phyloP scores from a whole-genome alignment of 1,140 invertebrate genomes.

The Battus philenor region DNA sequence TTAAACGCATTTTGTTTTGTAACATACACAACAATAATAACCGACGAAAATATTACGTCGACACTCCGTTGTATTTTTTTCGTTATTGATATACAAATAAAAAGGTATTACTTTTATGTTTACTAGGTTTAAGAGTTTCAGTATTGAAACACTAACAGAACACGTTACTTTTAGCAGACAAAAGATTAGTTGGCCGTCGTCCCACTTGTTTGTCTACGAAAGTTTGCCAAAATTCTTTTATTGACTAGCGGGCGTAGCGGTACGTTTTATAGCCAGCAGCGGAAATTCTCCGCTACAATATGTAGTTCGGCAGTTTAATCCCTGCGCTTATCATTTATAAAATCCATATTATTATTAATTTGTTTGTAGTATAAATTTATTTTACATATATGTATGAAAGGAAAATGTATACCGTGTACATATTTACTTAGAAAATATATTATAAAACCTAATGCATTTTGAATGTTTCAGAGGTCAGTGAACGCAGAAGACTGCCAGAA shows the following conservation, averaged over 20 bases:
- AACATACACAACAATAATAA: too few species aligned
- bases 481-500: conserved; percentile 68
- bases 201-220: conserved; percentile 74
- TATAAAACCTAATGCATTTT: conserved; percentile 3
- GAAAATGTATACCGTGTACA: too few species aligned
- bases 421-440: neutral
- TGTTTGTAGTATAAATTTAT: neutral
- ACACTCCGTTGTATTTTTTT: too few species aligned
- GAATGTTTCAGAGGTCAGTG: conserved; percentile 66
- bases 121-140: conserved; percentile 50
- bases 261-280: conserved; percentile 54
- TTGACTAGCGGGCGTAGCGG: conserved; percentile 64
- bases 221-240: conserved; percentile 75
- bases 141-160: conserved; percentile 65
- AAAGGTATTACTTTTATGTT: too few species aligned
- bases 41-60: too few species aligned
- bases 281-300: conserved; percentile 50
- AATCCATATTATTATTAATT: neutral
- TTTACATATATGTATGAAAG: neutral
- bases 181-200: conserved; percentile 73
- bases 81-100: too few species aligned
- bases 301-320: conserved; percentile 33
- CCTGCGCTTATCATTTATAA: conserved; percentile 22
- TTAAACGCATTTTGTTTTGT: too few species aligned
- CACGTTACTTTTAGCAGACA: conserved; percentile 68